Percentiles rank a stretch among this genome's conserved stretches.
Conservation (phyloP, 2,888 invertebrate genomes). For the Stenolophus ochropezus region DNA sequence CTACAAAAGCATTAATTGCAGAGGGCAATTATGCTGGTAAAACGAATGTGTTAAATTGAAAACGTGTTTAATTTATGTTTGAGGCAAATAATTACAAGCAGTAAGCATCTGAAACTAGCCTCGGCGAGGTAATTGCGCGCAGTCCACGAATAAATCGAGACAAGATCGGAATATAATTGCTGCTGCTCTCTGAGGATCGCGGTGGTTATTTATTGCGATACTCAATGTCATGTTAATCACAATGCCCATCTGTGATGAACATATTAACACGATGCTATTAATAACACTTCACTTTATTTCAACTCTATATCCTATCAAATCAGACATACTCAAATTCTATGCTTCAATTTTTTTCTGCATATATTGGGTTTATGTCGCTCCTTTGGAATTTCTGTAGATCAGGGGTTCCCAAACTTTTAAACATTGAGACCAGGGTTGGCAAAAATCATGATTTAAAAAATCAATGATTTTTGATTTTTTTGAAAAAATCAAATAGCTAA, state of each 20-base stretch:
- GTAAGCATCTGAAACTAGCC: constrained; percentile 44
- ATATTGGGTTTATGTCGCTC: too few species aligned
- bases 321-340: too few species aligned
- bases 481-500: too few species aligned
- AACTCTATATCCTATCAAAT: background rate
- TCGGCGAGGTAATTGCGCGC: constrained; percentile 26
- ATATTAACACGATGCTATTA: background rate
- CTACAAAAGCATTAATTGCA: constrained; percentile 51
- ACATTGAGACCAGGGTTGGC: too few species aligned
- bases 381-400: too few species aligned
- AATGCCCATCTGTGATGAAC: background rate
- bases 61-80: constrained; percentile 54
- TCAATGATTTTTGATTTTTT: too few species aligned
- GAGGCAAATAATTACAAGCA: constrained; percentile 54
- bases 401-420: too few species aligned
- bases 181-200: background rate
- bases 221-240: background rate
- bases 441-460: too few species aligned
- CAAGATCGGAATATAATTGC: constrained; percentile 59
- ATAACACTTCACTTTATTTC: background rate
- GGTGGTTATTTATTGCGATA: constrained; percentile 6
- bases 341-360: too few species aligned
- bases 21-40: constrained; percentile 58
- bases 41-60: constrained; percentile 60
- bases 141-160: constrained; percentile 25